Conservation (phyloP, 2,113 vertebrate species). For the Microcebus tavaratra region DNA sequence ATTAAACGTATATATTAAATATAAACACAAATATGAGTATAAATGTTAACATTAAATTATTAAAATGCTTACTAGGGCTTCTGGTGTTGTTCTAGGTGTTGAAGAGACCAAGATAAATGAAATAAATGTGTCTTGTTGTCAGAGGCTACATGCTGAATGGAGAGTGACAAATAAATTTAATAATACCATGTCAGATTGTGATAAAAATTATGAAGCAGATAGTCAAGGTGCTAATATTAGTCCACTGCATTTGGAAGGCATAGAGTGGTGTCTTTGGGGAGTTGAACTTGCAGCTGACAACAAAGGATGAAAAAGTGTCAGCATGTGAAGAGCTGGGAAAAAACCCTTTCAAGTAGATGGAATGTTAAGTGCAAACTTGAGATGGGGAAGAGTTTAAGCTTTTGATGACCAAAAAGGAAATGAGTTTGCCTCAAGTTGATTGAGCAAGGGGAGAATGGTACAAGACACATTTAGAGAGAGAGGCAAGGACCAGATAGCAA, state of each 20-base stretch:
- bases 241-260: accelerated
- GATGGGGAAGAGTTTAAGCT: neutral
- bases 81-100: neutral
- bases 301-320: neutral
- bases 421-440: neutral
- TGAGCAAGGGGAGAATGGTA: neutral
- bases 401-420: neutral
- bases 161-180: neutral
- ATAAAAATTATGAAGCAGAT: neutral
- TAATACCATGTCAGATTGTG: neutral
- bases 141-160: neutral
- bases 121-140: neutral
- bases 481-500: neutral
- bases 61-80: neutral
- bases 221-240: neutral
- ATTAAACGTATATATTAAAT: neutral
- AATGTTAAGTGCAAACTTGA: neutral
- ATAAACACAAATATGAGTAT: neutral
- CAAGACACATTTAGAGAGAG: neutral
- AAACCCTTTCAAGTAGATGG: neutral
- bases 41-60: neutral
- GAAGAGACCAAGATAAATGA: neutral
- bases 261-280: neutral
- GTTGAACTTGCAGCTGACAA: neutral
- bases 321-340: neutral